Evolutionary conservation across 1,140 invertebrate species (phyloP), one percentile per base, ranked within the genome.

Genomic region (Hylaeus volcanicus): DNA sequence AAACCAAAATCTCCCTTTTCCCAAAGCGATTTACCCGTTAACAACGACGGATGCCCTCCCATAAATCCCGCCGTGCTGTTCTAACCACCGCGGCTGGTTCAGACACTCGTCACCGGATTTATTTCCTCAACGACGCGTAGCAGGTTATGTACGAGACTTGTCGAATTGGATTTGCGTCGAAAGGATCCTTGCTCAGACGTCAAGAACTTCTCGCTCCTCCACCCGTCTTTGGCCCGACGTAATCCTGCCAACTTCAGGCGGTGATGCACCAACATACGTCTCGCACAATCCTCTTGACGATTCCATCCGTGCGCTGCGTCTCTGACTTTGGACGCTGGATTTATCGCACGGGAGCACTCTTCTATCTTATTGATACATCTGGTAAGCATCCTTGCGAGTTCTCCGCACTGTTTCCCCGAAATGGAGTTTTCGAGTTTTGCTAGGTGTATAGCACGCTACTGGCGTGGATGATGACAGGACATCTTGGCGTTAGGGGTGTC

Each of bases 111-210:
- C 69, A 53, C 45, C 6, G 56, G 75, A 82, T 82, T 86, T 82
- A 82, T 78, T 85, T 80, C 63, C 74, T 55, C n/a, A 11, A 15
- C 66, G 48, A 65, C 71, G 68, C 53, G 41, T 58, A 1, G 51
- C 41, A n/a, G 51, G 56, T 74, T 63, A 77, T 51, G 64, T 51
- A 55, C 60, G 73, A 64, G 39, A 64, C 85, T 77, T 74, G 70
- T 61, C 84, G 64, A 79, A 78, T 70, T 68, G 66, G 79, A 86
- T 85, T 86, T 86, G 65, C 55, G 60, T 71, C 55, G 74, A 70
- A 70, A 65, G 61, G 53, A 73, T 69, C 41, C 63, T 73, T 69
- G 41, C 53, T 63, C 51, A 71, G 65, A 71, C 79, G 79, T 86
- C 84, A 77, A 81, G 74, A 81, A 81, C 39, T 75, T 81, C 69